phyloP scores from a whole-genome alignment of 2,113 vertebrate species.

The Orientallactaga bullata region DNA sequence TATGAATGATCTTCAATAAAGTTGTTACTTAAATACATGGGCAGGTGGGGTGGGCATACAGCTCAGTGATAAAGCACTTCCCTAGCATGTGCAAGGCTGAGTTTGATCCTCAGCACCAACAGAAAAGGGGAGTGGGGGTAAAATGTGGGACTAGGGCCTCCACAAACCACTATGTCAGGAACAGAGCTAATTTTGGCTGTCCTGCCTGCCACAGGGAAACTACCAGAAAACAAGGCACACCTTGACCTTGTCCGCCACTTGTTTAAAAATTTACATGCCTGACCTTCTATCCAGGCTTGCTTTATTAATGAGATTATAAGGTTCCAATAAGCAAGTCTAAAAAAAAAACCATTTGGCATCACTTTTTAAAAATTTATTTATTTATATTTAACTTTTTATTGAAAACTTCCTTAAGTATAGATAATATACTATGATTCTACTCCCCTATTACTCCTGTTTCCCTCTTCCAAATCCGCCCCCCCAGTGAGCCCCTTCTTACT shows the following conservation, averaged over 20 bases:
- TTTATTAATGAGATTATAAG: slow-evolving; percentile 74
- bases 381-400: no score
- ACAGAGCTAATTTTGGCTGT: neutral
- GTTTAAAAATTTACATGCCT: slow-evolving; percentile 3
- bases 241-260: neutral
- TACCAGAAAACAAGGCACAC: neutral
- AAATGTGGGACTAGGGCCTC: neutral
- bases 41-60: neutral
- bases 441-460: no score
- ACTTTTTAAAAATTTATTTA: slow-evolving; percentile 57
- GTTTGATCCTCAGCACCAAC: neutral
- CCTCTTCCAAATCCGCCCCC: no score
- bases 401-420: no score
- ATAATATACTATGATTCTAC: no score
- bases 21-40: neutral
- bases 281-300: neutral
- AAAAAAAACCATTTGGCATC: slow-evolving; percentile 45
- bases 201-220: neutral
- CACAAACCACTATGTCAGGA: neutral
- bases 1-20: neutral
- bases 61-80: neutral
- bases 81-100: neutral
- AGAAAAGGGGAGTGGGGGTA: neutral
- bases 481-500: no score
- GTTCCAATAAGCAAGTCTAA: slow-evolving; percentile 43